Evolutionary conservation across 2,797 vertebrate genomes (phyloP).

Genomic region (Platyrinchus mystaceus): DNA sequence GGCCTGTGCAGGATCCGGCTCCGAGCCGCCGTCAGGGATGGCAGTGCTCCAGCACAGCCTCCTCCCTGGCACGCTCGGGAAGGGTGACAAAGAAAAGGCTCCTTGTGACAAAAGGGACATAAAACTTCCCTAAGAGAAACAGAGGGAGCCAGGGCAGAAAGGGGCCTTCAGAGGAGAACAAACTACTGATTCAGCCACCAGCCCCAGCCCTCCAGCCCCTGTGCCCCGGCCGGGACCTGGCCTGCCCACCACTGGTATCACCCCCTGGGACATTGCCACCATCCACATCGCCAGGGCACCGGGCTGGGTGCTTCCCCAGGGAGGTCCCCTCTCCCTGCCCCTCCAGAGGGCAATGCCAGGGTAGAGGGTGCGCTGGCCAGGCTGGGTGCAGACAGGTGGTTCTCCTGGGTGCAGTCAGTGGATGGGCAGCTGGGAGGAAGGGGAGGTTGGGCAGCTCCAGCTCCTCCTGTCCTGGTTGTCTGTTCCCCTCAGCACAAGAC

Average conservation of each 20-base stretch:
- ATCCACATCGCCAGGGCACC: accelerated
- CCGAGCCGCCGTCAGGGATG: background rate
- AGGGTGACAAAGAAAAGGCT: constrained; percentile 44
- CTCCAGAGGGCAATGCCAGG: accelerated
- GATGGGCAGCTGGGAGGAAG: background rate
- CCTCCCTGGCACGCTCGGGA: background rate
- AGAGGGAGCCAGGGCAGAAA: background rate
- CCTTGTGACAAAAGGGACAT: constrained; percentile 47
- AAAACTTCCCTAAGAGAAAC: constrained; percentile 62
- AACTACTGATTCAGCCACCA: background rate
- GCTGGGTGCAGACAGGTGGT: background rate
- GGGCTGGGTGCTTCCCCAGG: background rate
- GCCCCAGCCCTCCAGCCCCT: background rate
- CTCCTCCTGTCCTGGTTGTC: background rate
- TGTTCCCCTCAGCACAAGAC: background rate
- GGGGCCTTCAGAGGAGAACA: constrained; percentile 36
- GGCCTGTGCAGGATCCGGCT: background rate
- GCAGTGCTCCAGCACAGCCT: background rate
- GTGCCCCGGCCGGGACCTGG: background rate
- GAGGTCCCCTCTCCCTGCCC: background rate
- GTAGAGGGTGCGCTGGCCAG: background rate
- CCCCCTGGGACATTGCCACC: background rate
- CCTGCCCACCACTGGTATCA: background rate
- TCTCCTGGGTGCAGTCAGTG: background rate
- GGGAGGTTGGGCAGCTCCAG: background rate